A percentile compares a stretch with the other conserved stretches of the same genome.
phyloP scores from a whole-genome alignment of 2,113 vertebrate species.

The Chrysochloris asiatica region DNA sequence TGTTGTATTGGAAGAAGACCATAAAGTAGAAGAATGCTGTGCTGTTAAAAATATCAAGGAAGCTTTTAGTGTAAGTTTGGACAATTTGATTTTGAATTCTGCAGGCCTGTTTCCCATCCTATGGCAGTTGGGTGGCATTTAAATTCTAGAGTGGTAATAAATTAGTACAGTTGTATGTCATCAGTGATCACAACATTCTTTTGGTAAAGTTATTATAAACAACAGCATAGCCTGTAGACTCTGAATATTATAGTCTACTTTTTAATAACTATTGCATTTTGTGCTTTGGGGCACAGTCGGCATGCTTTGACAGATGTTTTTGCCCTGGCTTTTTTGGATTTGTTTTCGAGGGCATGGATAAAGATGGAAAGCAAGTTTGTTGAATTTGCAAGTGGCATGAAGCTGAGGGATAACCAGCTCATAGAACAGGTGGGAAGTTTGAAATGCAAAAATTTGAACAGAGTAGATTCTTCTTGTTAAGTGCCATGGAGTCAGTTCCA shows the following conservation, averaged over 20 bases:
- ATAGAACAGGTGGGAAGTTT: not conserved
- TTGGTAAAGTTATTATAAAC: not conserved
- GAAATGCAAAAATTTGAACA: not conserved
- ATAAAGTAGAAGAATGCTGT: constrained; percentile 76
- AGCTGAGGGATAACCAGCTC: not conserved
- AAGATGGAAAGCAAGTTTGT: not conserved
- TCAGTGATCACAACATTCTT: not conserved
- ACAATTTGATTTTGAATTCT: constrained; percentile 59
- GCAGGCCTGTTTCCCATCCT: not conserved
- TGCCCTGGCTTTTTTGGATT: not conserved
- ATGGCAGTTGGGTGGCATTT: not conserved
- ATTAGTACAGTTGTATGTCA: not conserved
- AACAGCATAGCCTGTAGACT: not conserved
- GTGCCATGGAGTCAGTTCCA: no score
- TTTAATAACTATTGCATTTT: not conserved
- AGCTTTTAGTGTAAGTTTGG: constrained; percentile 93
- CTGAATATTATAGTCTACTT: not conserved
- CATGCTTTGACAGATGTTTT: not conserved
- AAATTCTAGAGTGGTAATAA: not conserved
- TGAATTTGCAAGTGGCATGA: not conserved
- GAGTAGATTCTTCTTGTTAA: no score
- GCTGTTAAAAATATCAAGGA: constrained; percentile 88
- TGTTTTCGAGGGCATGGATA: constrained; percentile 7
- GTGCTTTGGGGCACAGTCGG: not conserved
- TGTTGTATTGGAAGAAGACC: constrained; percentile 90